Percentiles rank a stretch among this genome's conserved stretches.
phyloP scores from a whole-genome alignment of 2,888 invertebrate genomes.

The Eurytoma adleriae region DNA sequence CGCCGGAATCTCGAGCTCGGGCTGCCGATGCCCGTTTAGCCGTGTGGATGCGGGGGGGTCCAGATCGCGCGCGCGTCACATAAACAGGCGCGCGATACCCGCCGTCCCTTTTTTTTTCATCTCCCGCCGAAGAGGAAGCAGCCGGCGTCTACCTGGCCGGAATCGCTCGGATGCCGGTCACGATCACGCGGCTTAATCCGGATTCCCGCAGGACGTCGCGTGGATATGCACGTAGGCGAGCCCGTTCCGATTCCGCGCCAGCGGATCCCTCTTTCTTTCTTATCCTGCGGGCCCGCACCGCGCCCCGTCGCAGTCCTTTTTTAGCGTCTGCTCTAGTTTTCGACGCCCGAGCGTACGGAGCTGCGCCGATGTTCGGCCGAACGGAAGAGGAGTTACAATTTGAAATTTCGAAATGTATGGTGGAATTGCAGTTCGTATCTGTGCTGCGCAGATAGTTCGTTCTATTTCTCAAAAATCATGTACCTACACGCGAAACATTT shows the following conservation, averaged over 20 bases:
- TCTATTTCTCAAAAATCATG: too few relatives aligned
- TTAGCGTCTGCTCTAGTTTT: neutral
- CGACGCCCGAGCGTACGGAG: neutral
- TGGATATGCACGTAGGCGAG: slow-evolving; percentile 5
- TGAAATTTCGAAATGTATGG: too few relatives aligned
- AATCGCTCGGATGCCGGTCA: slow-evolving; percentile 22
- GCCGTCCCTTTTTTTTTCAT: neutral
- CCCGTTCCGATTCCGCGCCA: slow-evolving; percentile 11
- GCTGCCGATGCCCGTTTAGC: too few relatives aligned
- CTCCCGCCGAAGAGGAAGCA: too few relatives aligned
- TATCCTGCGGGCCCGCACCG: neutral
- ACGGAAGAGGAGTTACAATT: too few relatives aligned
- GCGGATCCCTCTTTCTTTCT: neutral
- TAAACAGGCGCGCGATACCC: neutral
- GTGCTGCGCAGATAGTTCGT: too few relatives aligned
- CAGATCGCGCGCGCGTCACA: neutral
- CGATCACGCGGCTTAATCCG: slow-evolving; percentile 36
- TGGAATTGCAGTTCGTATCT: too few relatives aligned
- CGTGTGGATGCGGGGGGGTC: too few relatives aligned
- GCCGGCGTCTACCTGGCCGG: neutral
- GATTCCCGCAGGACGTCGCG: slow-evolving; percentile 23
- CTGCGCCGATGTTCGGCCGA: neutral
- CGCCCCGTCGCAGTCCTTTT: neutral
- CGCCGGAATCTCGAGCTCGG: neutral
- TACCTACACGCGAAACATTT: too few relatives aligned